A percentile compares a stretch with the other conserved stretches of the same genome.
These are phyloP conservation scores for Timandra comae DNA, from an alignment of 2,888 invertebrate genomes.

Conservation along the genomic window DNA sequence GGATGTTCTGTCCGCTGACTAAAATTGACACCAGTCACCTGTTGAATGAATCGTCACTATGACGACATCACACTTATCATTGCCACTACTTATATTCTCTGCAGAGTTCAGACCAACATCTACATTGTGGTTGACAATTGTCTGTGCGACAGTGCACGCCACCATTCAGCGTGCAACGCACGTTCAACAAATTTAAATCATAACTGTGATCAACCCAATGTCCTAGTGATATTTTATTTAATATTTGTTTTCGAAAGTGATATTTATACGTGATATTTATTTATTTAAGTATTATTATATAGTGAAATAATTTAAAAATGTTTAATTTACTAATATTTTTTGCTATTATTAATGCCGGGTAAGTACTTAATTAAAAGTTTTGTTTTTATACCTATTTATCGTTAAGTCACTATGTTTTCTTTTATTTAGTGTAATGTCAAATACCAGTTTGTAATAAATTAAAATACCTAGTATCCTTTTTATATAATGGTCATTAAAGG, in stretches of 20 bases:
- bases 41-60: slow-evolving; percentile 7
- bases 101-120: slow-evolving; percentile 9
- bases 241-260: slow-evolving; percentile 8
- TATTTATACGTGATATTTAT: slow-evolving; percentile 17
- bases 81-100: slow-evolving; percentile 18
- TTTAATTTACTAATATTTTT: slow-evolving; percentile 14
- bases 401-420: too few species aligned
- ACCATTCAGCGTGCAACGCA: slow-evolving; percentile 15
- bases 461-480: too few species aligned
- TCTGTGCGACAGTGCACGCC: slow-evolving; percentile 13
- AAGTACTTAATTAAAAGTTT: too few species aligned
- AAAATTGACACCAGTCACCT: too few species aligned
- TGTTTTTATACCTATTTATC: too few species aligned
- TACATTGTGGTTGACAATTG: slow-evolving; percentile 11
- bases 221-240: slow-evolving; percentile 10
- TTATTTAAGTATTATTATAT: slow-evolving; percentile 6
- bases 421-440: too few species aligned
- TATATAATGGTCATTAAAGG: too few species aligned
- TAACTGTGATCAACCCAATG: slow-evolving; percentile 1
- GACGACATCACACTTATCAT: slow-evolving; percentile 19
- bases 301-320: slow-evolving; percentile 17
- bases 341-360: slow-evolving; percentile 20
- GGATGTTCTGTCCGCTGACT: too few species aligned
- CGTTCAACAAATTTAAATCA: slow-evolving; percentile 9
- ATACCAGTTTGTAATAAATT: too few species aligned